Base-by-base conservation (phyloP, 2,797 vertebrate genomes). In the Acanthornis magna region DNA sequence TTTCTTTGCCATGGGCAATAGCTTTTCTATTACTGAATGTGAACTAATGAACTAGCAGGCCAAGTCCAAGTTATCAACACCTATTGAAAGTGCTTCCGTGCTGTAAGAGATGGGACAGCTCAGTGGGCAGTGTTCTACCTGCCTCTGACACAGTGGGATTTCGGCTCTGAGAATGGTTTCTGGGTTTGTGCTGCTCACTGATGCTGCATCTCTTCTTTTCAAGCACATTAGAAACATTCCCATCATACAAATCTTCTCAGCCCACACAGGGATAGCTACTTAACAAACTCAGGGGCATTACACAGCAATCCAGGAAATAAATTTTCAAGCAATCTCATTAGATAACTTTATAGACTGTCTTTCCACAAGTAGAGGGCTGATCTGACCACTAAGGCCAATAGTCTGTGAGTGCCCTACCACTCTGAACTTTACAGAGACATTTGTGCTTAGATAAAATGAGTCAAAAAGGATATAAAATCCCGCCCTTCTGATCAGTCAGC, bases 141-240 rank as follows among this genome's bases (percentile, higher is more conserved):
- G 48, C 29, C 29, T 65, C 53, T 78, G 40, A 48, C 48, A 38
- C 23, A 25, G 36, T 14, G 51, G 27, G 26, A 32, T 80, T 93
- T 65, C 0, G 0, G 11, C 29, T 67, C n/a, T 0, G 0, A 80
- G 34, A 71, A 45, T 40, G n/a, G 42, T 66, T 10, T 85, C 47
- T 10, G 2, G 29, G 26, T 45, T 76, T 62, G 7, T 40, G 30
- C 45, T 57, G 20, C 84, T 68, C 48, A 27, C 45, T 83, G 38
- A 17, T 54, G 60, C 48, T 57, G 36, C 42, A 67, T 4, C 38
- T 47, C 27, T 89, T 40, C 78, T 93, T 89, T 72, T 61, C 75
- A 85, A 92, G 61, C 11, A 54, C 36, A 11, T 23, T 65, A 53
- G 79, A 87, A 87, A 77, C 47, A 34, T 36, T 22, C 11, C n/a